Percentiles rank a stretch among this genome's conserved stretches.
Conservation (phyloP, 2,113 vertebrate species). For the Strix uralensis region DNA sequence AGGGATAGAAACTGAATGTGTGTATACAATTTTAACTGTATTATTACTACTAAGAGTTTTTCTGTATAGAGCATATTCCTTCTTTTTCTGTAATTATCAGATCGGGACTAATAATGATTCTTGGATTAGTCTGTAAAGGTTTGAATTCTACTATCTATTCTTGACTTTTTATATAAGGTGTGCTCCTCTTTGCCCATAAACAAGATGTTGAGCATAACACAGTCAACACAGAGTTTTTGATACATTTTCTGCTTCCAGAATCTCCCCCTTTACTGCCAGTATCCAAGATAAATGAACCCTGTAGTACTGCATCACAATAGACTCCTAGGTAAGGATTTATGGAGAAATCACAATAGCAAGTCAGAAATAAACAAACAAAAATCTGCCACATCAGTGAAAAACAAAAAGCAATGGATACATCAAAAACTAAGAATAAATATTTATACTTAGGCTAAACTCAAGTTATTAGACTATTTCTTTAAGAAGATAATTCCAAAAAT, state of each 20-base stretch:
- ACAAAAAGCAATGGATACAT: background rate
- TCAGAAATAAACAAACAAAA: background rate
- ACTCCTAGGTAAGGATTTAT: background rate
- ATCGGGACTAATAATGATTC: background rate
- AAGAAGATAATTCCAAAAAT: background rate
- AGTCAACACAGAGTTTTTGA: background rate
- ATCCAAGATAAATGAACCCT: background rate
- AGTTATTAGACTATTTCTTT: background rate
- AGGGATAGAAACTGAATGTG: background rate
- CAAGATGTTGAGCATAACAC: background rate
- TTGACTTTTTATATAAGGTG: background rate
- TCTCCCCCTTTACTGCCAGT: background rate
- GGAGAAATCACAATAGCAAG: background rate
- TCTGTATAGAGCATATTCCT: background rate
- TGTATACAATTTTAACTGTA: background rate
- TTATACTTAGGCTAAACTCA: background rate
- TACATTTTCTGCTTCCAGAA: background rate
- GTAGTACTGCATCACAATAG: background rate
- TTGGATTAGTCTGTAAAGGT: background rate
- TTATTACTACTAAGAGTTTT: background rate
- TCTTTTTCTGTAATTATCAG: background rate
- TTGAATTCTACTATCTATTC: background rate
- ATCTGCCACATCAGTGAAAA: background rate
- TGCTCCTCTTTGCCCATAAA: background rate
- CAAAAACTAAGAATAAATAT: background rate